Conservation (phyloP, 2,888 invertebrate species). For the Antheraea assamensis region DNA sequence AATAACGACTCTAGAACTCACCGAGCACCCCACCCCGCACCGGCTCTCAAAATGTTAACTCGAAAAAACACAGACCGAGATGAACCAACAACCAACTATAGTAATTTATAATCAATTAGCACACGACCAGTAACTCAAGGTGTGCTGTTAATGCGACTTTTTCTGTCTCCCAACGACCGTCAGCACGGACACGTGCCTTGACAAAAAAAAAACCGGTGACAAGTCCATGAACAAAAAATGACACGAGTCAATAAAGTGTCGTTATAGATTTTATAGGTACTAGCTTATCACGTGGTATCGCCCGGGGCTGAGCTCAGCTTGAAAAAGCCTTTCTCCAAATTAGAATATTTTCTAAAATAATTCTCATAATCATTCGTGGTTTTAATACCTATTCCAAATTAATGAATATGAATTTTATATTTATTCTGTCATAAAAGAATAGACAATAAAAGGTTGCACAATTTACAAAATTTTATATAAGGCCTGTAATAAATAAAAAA, state of each 20-base stretch:
- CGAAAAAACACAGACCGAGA: neutral
- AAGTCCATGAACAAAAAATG: conserved; percentile 14
- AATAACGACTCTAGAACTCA: neutral
- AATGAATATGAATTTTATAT: no score
- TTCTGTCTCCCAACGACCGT: conserved; percentile 20
- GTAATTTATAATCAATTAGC: conserved; percentile 38
- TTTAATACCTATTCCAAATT: no score
- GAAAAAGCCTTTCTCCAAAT: neutral
- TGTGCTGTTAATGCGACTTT: conserved; percentile 30
- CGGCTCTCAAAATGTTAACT: neutral
- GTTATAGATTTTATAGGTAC: neutral
- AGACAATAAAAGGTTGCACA: no score
- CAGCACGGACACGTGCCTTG: conserved; percentile 21
- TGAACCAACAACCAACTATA: conserved; percentile 7
- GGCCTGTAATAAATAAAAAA: no score
- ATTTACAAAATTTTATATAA: no score
- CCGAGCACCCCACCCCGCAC: neutral
- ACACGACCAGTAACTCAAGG: conserved; percentile 27
- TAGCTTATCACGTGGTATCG: neutral
- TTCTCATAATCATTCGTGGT: no score
- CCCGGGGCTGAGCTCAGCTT: neutral
- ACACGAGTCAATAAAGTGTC: neutral
- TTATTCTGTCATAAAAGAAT: no score
- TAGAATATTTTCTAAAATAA: no score
- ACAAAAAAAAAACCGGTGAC: conserved; percentile 23